A percentile compares a stretch with the other conserved stretches of the same genome.
Conservation (phyloP, 2,797 vertebrate genomes). For the Bovichtus variegatus region DNA sequence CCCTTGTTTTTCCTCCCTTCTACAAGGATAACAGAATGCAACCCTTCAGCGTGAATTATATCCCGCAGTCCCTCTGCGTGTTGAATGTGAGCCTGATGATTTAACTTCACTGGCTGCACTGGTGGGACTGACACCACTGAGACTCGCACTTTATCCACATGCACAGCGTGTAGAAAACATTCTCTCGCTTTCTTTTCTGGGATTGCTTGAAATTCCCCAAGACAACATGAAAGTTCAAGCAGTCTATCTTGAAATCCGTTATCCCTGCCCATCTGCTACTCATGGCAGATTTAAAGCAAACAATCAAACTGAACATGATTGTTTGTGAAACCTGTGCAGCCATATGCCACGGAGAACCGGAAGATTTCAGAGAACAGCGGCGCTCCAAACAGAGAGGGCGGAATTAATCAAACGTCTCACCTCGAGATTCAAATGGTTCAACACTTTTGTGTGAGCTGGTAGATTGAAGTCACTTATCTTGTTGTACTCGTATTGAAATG, state of each 20-base stretch:
- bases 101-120: constrained; percentile 13
- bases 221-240: constrained; percentile 29
- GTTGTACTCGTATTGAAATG: neutral
- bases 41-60: constrained; percentile 4
- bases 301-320: constrained; percentile 41
- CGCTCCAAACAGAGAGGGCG: constrained; percentile 20
- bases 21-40: neutral
- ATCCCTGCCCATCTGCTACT: constrained; percentile 47
- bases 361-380: constrained; percentile 10
- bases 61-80: neutral
- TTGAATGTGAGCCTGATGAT: neutral
- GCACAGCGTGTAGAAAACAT: constrained; percentile 20
- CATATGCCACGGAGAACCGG: neutral
- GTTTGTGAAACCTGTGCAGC: constrained; percentile 55
- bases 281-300: constrained; percentile 53
- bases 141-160: constrained; percentile 20
- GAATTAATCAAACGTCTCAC: constrained; percentile 45
- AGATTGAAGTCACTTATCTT: neutral
- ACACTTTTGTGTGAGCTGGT: neutral
- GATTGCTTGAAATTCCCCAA: constrained; percentile 21
- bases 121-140: constrained; percentile 3
- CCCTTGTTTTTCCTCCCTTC: neutral
- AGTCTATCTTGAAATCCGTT: constrained; percentile 42
- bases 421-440: constrained; percentile 20
- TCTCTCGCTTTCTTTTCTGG: constrained; percentile 16